These are phyloP conservation scores for Forbesichthys agassizii DNA, from an alignment of 2,113 vertebrate species.

Conservation along the genomic window DNA sequence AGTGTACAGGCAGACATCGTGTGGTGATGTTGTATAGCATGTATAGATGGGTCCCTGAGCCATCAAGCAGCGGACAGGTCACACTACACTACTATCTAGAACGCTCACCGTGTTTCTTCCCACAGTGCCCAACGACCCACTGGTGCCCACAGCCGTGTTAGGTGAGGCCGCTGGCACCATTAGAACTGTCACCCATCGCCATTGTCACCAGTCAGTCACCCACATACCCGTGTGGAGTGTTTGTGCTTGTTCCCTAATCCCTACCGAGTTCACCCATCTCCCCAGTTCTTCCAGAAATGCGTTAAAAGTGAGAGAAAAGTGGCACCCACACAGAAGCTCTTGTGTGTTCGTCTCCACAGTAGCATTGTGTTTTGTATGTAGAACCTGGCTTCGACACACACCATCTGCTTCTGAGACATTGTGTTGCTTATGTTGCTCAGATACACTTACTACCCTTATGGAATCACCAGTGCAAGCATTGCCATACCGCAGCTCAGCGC, in stretches of 20 bases:
- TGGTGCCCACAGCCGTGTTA: constrained; percentile 99
- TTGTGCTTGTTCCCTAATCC: constrained; percentile 55
- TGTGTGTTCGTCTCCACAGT: constrained; percentile 1
- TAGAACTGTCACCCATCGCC: constrained; percentile 38
- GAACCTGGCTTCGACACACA: constrained; percentile 36
- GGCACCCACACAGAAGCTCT: constrained; percentile 42
- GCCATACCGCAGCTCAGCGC: neutral
- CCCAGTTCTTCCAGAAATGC: constrained; percentile 34
- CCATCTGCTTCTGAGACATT: constrained; percentile 47
- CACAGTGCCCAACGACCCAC: constrained; percentile 97
- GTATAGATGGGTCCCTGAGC: neutral
- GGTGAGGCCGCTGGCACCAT: constrained; percentile 84
- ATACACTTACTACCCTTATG: too few species aligned
- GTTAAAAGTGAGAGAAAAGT: constrained; percentile 38
- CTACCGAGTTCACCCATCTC: constrained; percentile 49
- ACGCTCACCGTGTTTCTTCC: constrained; percentile 86
- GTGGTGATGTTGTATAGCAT: neutral
- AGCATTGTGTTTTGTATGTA: neutral
- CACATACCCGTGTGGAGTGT: constrained; percentile 63
- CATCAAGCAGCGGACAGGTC: neutral
- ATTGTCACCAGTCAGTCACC: constrained; percentile 42
- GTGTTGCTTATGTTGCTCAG: constrained; percentile 7
- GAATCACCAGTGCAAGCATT: too few species aligned
- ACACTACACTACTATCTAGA: constrained; percentile 5
- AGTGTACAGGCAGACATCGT: neutral